These are phyloP conservation scores for Tetraodon nigroviridis DNA, from an alignment of 2,113 vertebrate species.

Conservation along the genomic window DNA sequence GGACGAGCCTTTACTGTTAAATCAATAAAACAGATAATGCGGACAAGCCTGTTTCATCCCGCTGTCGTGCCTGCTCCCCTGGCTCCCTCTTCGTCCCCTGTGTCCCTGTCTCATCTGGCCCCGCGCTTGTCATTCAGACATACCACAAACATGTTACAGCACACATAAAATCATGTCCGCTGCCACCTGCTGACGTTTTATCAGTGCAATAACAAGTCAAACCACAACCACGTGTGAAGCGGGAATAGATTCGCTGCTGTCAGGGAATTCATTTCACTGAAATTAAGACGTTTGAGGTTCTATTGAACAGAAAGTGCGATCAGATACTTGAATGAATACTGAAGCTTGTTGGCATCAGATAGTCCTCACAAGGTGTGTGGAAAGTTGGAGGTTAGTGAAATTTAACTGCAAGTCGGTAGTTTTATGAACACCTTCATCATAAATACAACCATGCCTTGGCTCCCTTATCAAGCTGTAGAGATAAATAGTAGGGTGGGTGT, in stretches of 20 bases:
- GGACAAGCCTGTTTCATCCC: conserved; percentile 76
- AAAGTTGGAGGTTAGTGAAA: conserved; percentile 35
- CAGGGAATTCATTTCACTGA: no score
- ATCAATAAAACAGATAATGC: conserved; percentile 81
- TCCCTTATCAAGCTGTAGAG: conserved; percentile 71
- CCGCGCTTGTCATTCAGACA: not conserved
- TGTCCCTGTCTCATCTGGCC: conserved; percentile 3
- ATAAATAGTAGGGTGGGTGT: conserved; percentile 56
- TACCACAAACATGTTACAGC: no score
- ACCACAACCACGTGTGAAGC: no score
- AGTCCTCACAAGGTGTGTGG: not conserved
- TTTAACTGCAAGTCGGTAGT: conserved; percentile 52
- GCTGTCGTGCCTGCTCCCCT: conserved; percentile 28
- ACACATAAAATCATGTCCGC: no score
- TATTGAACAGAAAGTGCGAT: not conserved
- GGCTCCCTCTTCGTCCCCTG: conserved; percentile 15
- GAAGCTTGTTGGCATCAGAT: not conserved
- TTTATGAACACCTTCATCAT: conserved; percentile 70
- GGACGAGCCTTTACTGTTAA: conserved; percentile 74
- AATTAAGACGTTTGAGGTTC: no score
- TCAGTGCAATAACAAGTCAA: not conserved
- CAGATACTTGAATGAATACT: not conserved
- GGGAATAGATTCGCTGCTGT: no score
- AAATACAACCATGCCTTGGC: conserved; percentile 69
- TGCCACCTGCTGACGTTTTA: no score